These are phyloP conservation scores for Dryococelus australis DNA, from an alignment of 2,888 invertebrate genomes.

Conservation along the genomic window DNA sequence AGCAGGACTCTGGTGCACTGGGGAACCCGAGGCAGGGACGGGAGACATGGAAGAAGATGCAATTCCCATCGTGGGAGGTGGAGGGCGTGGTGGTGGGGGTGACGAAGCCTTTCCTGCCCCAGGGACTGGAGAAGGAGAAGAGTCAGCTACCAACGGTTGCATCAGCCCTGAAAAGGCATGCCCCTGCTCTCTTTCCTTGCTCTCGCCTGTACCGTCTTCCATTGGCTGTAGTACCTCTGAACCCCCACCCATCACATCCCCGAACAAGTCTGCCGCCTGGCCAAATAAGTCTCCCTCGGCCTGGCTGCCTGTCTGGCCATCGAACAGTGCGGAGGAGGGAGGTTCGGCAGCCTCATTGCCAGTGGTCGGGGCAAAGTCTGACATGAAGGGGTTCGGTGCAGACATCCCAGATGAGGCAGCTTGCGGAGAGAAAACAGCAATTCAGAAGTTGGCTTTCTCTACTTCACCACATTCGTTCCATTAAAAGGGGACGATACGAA, in stretches of 20 bases:
- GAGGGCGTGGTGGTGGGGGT: conserved; percentile 60
- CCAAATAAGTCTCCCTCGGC: background rate
- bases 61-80: conserved; percentile 54
- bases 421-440: conserved; percentile 39
- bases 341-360: conserved; percentile 41
- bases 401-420: conserved; percentile 62
- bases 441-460: background rate
- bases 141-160: background rate
- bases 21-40: conserved; percentile 55
- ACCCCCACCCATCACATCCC: conserved; percentile 42
- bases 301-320: conserved; percentile 26
- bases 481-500: background rate
- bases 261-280: conserved; percentile 45
- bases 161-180: conserved; percentile 34
- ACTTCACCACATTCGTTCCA: background rate
- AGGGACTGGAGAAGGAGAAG: background rate
- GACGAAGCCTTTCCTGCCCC: conserved; percentile 55
- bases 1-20: conserved; percentile 47
- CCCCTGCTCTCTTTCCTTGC: conserved; percentile 43
- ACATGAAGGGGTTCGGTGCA: conserved; percentile 71
- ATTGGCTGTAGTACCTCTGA: conserved; percentile 52
- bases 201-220: background rate
- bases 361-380: conserved; percentile 57
- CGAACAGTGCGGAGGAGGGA: conserved; percentile 39
- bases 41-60: conserved; percentile 57